These are phyloP conservation scores for Dasyurus viverrinus DNA, from an alignment of 2,113 vertebrate species.

Conservation along the genomic window DNA sequence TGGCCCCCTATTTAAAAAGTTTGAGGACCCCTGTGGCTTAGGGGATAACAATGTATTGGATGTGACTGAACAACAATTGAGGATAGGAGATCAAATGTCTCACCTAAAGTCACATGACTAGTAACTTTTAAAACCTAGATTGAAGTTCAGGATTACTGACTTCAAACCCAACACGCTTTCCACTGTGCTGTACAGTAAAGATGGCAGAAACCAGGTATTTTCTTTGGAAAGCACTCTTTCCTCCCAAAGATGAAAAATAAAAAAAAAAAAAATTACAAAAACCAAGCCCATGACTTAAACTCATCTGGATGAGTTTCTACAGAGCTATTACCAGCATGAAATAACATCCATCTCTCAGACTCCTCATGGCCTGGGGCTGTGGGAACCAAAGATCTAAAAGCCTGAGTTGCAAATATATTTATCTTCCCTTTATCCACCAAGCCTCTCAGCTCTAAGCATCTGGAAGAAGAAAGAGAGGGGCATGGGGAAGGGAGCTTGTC, in stretches of 20 bases:
- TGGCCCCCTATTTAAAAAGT: too few relatives aligned
- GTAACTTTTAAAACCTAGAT: not conserved
- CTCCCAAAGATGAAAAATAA: not conserved
- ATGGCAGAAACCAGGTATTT: not conserved
- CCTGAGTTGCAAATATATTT: not conserved
- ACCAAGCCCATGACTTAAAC: not conserved
- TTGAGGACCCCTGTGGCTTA: not conserved
- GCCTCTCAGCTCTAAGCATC: not conserved
- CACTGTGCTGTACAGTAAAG: not conserved
- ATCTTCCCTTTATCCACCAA: not conserved
- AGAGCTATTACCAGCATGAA: not conserved
- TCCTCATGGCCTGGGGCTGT: not conserved
- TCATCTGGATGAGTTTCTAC: not conserved
- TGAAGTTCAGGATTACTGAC: not conserved
- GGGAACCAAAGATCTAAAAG: not conserved
- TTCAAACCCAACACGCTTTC: not conserved
- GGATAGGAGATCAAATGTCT: not conserved
- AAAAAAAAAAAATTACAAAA: not conserved
- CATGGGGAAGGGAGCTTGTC: not conserved
- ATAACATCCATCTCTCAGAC: not conserved
- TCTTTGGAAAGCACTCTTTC: not conserved
- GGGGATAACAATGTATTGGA: not conserved
- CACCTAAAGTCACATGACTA: not conserved
- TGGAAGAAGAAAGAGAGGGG: not conserved
- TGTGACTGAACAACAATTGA: not conserved